phyloP scores from a whole-genome alignment of 2,888 invertebrate species.

The Melanostoma scalare region DNA sequence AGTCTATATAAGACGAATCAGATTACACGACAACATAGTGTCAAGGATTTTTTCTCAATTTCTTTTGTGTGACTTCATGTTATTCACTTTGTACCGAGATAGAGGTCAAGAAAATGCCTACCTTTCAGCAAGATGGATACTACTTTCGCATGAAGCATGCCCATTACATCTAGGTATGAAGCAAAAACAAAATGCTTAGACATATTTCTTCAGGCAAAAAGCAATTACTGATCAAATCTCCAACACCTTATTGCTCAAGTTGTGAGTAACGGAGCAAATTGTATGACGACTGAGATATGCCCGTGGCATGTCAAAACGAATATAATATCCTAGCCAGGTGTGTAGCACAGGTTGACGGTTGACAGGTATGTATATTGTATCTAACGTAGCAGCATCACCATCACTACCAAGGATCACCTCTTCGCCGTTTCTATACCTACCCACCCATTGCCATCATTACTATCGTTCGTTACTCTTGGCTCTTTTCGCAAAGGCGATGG shows the following conservation, averaged over 20 bases:
- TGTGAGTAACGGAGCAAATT: conserved; percentile 48
- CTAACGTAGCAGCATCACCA: conserved; percentile 39
- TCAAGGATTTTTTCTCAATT: neutral
- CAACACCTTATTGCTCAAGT: conserved; percentile 57
- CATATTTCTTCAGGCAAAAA: conserved; percentile 24
- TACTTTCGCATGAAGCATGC: neutral
- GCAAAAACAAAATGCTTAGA: neutral
- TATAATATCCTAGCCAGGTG: conserved; percentile 57
- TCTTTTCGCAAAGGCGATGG: conserved; percentile 29
- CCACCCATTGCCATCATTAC: conserved; percentile 45
- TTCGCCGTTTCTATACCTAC: conserved; percentile 11
- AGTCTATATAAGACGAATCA: too few relatives aligned
- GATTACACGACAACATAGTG: neutral
- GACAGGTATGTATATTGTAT: conserved; percentile 46
- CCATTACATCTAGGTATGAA: neutral
- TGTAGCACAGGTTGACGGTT: conserved; percentile 57
- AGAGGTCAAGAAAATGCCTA: neutral
- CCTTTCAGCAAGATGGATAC: neutral
- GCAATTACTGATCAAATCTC: conserved; percentile 54
- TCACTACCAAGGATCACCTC: neutral
- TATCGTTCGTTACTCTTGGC: conserved; percentile 28
- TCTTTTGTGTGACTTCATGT: neutral
- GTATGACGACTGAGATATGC: conserved; percentile 61
- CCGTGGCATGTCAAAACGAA: conserved; percentile 68
- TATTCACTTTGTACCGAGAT: neutral